Percentiles rank a stretch among this genome's conserved stretches.
These are phyloP conservation scores for Eleutherodactylus coqui DNA, from an alignment of 2,797 vertebrate species.

Conservation along the genomic window DNA sequence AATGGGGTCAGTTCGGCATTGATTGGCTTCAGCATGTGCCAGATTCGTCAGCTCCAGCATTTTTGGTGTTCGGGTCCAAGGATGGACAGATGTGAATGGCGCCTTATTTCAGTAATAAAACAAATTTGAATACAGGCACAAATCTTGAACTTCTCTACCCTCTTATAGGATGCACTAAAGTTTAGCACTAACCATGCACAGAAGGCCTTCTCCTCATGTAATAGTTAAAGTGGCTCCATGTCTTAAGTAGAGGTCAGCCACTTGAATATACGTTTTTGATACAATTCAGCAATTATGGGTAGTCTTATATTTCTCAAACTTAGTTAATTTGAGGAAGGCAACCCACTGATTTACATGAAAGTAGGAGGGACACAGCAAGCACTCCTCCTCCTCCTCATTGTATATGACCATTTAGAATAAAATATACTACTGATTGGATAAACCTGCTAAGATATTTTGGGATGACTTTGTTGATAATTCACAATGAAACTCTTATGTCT, in stretches of 20 bases:
- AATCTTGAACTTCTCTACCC: background rate
- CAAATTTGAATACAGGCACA: background rate
- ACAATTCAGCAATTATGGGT: background rate
- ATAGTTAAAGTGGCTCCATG: background rate
- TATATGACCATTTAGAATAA: background rate
- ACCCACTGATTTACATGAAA: conserved; percentile 31
- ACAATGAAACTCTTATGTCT: background rate
- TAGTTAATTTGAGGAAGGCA: conserved; percentile 35
- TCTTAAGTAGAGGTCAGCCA: background rate
- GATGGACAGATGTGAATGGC: no score
- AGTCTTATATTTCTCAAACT: conserved; percentile 7
- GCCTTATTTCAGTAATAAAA: background rate
- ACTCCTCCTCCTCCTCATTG: conserved; percentile 38
- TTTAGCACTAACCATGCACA: background rate
- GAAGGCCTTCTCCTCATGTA: background rate
- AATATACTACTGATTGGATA: background rate
- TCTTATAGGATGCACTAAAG: background rate
- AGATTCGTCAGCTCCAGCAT: no score
- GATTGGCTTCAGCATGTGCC: no score
- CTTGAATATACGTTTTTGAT: conserved; percentile 28
- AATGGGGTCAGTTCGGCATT: no score
- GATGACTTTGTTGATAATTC: background rate
- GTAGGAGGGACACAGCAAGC: conserved; percentile 1
- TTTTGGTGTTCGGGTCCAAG: no score
- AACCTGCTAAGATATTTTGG: background rate